Percentiles rank a stretch among this genome's conserved stretches.
phyloP scores from a whole-genome alignment of 2,888 invertebrate species.

The Zhuqinia jingwanae region DNA sequence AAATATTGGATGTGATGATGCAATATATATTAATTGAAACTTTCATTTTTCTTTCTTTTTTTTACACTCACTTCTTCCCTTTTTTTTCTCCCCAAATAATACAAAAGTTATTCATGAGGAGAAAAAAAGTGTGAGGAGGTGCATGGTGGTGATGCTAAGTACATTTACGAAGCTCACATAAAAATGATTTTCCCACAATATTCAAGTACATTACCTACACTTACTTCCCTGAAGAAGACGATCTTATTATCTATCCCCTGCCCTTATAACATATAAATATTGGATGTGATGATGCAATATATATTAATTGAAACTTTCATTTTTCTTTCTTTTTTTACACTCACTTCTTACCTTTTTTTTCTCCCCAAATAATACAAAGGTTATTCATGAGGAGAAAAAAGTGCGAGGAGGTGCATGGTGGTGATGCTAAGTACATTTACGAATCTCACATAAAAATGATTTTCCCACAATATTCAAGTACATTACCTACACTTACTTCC shows the following conservation, averaged over 20 bases:
- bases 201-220: too few relatives aligned
- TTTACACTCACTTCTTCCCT: background rate
- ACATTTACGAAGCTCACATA: background rate
- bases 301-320: constrained; percentile 36
- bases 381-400: background rate
- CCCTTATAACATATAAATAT: constrained; percentile 18
- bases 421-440: background rate
- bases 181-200: constrained; percentile 22
- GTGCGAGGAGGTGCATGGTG: background rate
- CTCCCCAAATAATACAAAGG: constrained; percentile 15
- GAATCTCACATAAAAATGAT: background rate
- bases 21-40: constrained; percentile 58
- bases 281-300: constrained; percentile 49
- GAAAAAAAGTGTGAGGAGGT: background rate
- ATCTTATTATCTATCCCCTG: constrained; percentile 9
- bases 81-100: background rate
- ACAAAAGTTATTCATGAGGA: constrained; percentile 30
- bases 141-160: too few relatives aligned
- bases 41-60: constrained; percentile 6
- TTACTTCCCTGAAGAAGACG: background rate
- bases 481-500: too few relatives aligned
- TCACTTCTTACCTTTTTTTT: background rate
- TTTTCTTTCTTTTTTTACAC: background rate
- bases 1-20: constrained; percentile 42
- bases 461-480: constrained; percentile 14